Evolutionary conservation across 2,113 vertebrate genomes (phyloP).

Genomic region (Podarcis cretensis): DNA sequence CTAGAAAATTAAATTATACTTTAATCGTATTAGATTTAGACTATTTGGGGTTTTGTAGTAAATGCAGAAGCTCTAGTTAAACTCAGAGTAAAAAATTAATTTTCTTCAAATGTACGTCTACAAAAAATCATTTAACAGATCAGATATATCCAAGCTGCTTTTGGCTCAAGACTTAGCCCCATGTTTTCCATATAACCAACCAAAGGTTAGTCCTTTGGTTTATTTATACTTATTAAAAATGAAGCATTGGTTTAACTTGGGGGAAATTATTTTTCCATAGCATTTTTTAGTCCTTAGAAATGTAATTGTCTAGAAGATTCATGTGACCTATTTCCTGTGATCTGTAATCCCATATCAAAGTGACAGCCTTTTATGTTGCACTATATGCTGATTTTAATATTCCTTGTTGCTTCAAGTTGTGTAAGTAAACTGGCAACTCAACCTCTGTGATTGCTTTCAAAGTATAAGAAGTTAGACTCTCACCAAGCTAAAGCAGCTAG

Average conservation of each 20-base stretch:
- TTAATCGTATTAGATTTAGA: background rate
- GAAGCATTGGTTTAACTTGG: background rate
- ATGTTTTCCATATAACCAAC: background rate
- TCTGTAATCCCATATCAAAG: background rate
- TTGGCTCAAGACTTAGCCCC: background rate
- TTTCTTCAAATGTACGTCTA: background rate
- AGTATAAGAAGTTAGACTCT: conserved; percentile 49
- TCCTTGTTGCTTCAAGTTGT: conserved; percentile 8
- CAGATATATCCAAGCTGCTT: background rate
- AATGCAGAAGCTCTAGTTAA: background rate
- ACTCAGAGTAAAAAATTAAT: background rate
- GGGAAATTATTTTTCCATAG: background rate
- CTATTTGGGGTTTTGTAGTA: background rate
- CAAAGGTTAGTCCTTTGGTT: background rate
- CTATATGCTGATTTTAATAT: background rate
- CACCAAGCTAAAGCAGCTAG: conserved; percentile 29
- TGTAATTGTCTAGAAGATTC: background rate
- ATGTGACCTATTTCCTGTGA: background rate
- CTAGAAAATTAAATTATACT: background rate
- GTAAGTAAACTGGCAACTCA: conserved; percentile 13
- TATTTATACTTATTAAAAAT: background rate
- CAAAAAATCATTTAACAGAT: background rate
- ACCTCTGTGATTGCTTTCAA: conserved; percentile 44
- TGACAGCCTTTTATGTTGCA: background rate
- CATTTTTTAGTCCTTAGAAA: conserved; percentile 1